Percentiles rank a stretch among this genome's conserved stretches.
These are phyloP conservation scores for Trichomycterus rosablanca DNA, from an alignment of 2,113 vertebrate species.

Conservation along the genomic window DNA sequence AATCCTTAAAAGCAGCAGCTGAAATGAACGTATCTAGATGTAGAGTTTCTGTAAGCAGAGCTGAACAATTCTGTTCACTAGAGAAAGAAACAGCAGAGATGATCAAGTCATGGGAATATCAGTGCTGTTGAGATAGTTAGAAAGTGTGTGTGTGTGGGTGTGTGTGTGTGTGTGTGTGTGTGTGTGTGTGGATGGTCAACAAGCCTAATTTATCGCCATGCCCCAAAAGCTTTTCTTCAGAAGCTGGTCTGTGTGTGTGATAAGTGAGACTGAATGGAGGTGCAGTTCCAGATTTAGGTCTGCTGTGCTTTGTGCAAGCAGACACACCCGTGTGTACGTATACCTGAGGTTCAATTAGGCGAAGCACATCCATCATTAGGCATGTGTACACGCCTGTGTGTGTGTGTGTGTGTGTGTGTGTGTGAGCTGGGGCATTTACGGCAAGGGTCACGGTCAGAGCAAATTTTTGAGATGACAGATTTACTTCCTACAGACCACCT, in stretches of 20 bases:
- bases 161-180: no score
- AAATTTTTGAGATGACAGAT: constrained; percentile 10
- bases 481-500: constrained; percentile 23
- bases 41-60: no score
- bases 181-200: constrained; percentile 17
- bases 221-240: constrained; percentile 9
- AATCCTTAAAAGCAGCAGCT: no score
- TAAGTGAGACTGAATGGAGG: constrained; percentile 6
- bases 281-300: constrained; percentile 9
- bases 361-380: constrained; percentile 24
- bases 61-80: no score
- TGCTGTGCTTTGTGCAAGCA: constrained; percentile 21
- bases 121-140: no score
- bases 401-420: neutral
- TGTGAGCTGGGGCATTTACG: neutral
- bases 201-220: constrained; percentile 25
- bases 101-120: no score
- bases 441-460: constrained; percentile 16
- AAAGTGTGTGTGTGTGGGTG: no score
- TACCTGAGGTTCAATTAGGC: constrained; percentile 5
- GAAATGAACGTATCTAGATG: no score
- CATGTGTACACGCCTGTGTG: neutral
- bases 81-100: no score
- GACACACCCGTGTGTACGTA: constrained; percentile 27
- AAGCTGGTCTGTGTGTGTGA: constrained; percentile 8